Evolutionary conservation across 35 echinoderm and acorn worm genomes (phyloP), one percentile per base, ranked within the genome.

Genomic region (Amphiura filiformis): DNA sequence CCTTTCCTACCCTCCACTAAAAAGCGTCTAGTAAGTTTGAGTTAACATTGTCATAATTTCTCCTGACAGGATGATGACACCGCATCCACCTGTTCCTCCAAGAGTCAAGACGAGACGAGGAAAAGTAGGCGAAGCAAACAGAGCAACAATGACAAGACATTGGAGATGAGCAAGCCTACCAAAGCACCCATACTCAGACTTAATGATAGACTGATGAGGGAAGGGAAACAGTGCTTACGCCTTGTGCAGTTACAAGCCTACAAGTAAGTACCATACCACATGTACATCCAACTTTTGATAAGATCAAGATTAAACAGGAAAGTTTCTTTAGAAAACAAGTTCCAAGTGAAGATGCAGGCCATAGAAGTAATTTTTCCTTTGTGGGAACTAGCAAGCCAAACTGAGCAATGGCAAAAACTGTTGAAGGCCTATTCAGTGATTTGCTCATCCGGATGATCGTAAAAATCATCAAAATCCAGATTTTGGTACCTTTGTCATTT

Each of bases 171-270:
- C 32, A 89, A 89, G 79, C 28, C 57, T 35, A 76, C 40, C 30
- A 32, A 37, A 39, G 26, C 80, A 77, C 78, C 85, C 1, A 39
- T 88, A 30, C 84, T 93, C 52, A 90, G 94, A 65, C 84, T 97
- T 30, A 97, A 97, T 82, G 94, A 97, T 38, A 82, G 94, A 30
- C 83, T 97, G 34, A 86, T 89, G 56, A 82, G 87, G n/a, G 87
- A 97, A 31, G 91, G 91, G 23, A 90, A 89, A 77, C 84, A 83
- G 1, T 97, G 94, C 82, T 38, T 97, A 65, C 82, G 94, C 56
- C 78, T 97, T 34, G 94, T 87, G 2, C 94, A 97, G 88, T 78
- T 97, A 57, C 94, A 97, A 84, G 94, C 94, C 9, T 96, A 96
- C 70, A 94, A 83, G 93, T 94, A 37, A 83, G 93, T 86, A n/a